Conservation (phyloP, 2,797 vertebrate genomes). For the Oreochromis grahami region DNA sequence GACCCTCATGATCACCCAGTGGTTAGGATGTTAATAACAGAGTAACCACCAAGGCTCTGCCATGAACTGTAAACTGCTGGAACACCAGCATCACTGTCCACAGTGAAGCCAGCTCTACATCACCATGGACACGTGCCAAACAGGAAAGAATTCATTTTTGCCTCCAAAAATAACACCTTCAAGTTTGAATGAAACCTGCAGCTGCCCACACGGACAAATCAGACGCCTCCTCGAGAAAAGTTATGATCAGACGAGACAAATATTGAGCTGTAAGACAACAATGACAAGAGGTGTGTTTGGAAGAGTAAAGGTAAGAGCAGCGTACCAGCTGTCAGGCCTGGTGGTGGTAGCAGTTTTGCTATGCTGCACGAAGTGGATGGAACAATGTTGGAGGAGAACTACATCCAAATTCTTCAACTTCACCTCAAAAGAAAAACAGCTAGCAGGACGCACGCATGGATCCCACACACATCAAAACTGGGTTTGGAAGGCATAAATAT, state of each 20-base stretch:
- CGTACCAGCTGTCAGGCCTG: accelerated
- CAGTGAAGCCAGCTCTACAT: not conserved
- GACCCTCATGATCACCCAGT: not conserved
- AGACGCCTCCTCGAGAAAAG: not conserved
- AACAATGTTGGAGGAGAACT: not conserved
- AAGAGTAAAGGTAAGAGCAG: accelerated
- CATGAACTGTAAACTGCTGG: not conserved
- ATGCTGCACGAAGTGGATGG: not conserved
- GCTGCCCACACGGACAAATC: accelerated
- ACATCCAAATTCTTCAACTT: not conserved
- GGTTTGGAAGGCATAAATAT: not conserved
- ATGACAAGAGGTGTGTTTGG: not conserved
- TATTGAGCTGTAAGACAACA: not conserved
- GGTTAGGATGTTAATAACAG: not conserved
- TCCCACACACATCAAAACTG: accelerated
- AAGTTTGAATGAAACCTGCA: not conserved
- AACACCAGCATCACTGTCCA: not conserved
- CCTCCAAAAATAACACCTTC: not conserved
- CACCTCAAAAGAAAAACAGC: accelerated
- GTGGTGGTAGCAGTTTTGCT: accelerated
- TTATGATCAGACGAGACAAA: not conserved
- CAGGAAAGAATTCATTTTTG: accelerated
- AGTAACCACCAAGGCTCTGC: not conserved
- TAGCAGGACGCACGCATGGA: not conserved
- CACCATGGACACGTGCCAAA: not conserved